Conservation (phyloP, 2,888 invertebrate genomes). For the Prosopocoilus inquinatus region DNA sequence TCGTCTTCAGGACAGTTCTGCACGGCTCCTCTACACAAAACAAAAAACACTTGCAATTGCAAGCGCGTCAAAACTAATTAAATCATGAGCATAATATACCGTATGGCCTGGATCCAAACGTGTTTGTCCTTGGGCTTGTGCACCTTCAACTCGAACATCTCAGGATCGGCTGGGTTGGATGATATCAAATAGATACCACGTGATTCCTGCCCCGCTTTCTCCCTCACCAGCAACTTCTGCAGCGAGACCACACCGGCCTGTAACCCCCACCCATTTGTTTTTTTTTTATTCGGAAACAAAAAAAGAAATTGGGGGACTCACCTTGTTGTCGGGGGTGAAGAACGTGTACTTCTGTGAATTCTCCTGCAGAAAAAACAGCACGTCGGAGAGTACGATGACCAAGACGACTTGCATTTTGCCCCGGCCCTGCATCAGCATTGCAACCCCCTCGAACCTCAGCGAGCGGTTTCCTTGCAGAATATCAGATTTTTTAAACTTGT, state of each 20-base stretch:
- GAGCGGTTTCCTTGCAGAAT: slow-evolving; percentile 80
- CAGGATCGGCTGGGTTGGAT: slow-evolving; percentile 86
- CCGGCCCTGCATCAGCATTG: slow-evolving; percentile 86
- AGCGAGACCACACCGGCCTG: slow-evolving; percentile 91
- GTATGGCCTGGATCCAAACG: slow-evolving; percentile 84
- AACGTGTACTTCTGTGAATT: slow-evolving; percentile 91
- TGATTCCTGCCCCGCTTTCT: slow-evolving; percentile 89
- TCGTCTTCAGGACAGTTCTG: slow-evolving; percentile 82
- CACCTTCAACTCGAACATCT: slow-evolving; percentile 93
- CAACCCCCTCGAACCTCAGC: slow-evolving; percentile 84
- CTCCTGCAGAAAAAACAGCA: slow-evolving; percentile 87
- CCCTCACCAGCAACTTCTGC: slow-evolving; percentile 86
- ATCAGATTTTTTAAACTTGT: slow-evolving; percentile 92
- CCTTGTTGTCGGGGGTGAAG: slow-evolving; percentile 92
- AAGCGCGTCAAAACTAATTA: too few species aligned
- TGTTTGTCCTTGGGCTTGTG: slow-evolving; percentile 88
- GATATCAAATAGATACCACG: slow-evolving; percentile 90
- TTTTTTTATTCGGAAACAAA: not conserved
- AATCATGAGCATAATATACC: too few species aligned
- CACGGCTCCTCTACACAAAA: slow-evolving; percentile 64
- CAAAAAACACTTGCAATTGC: not conserved
- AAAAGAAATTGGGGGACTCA: slow-evolving; percentile 39
- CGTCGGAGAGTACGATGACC: slow-evolving; percentile 88
- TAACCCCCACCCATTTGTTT: slow-evolving; percentile 17
- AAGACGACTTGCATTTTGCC: slow-evolving; percentile 86